A percentile compares a stretch with the other conserved stretches of the same genome.
phyloP scores from a whole-genome alignment of 2,888 invertebrate species.

The Athalia circularis region DNA sequence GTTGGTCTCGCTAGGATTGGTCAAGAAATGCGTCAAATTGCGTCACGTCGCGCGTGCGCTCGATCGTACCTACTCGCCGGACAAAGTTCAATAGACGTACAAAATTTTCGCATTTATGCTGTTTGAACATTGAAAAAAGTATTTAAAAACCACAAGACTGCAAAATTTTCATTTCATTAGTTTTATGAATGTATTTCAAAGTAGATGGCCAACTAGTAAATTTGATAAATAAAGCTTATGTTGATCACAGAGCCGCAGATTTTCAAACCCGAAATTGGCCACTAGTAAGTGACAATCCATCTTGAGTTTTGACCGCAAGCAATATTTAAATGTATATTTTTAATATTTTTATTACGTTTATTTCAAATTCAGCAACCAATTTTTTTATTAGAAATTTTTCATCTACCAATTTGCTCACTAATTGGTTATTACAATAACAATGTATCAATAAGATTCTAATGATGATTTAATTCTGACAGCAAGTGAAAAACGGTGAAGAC shows the following conservation, averaged over 20 bases:
- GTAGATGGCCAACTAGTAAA: not conserved
- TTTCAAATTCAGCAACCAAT: not conserved
- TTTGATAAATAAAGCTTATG: not conserved
- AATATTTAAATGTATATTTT: conserved; percentile 5
- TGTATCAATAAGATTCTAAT: not conserved
- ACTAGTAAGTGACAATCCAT: not conserved
- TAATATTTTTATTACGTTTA: conserved; percentile 12
- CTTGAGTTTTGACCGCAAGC: conserved; percentile 1
- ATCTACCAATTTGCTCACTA: not conserved
- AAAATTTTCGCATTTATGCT: not conserved
- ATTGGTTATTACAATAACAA: not conserved
- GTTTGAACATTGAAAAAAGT: too few relatives aligned
- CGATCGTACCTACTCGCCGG: not conserved
- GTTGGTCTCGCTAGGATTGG: conserved; percentile 10
- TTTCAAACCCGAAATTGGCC: conserved; percentile 21
- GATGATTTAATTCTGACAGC: conserved; percentile 29
- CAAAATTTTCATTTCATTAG: not conserved
- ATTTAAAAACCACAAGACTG: too few relatives aligned
- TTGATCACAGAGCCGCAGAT: conserved; percentile 25
- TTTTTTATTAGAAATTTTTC: not conserved
- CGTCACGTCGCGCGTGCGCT: conserved; percentile 28
- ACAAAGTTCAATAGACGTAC: conserved; percentile 1
- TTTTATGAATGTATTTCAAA: not conserved
- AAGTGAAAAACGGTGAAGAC: conserved; percentile 17
- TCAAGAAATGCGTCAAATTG: conserved; percentile 2